Conservation (phyloP, 2,113 vertebrate species). For the Miniopterus natalensis region DNA sequence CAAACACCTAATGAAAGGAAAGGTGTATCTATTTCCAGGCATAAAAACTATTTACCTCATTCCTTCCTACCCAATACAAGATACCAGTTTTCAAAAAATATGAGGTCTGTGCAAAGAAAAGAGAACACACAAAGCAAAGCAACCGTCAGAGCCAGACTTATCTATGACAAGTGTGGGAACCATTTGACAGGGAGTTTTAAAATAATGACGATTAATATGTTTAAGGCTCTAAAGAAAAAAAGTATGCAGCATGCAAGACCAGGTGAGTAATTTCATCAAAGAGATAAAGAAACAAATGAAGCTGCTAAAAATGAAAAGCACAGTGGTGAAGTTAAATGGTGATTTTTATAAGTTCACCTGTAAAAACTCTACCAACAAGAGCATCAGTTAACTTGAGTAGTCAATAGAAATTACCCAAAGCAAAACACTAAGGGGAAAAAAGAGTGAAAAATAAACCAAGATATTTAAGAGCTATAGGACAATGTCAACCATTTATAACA, state of each 20-base stretch:
- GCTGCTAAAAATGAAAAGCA: slow-evolving; percentile 18
- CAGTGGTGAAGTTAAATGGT: not conserved
- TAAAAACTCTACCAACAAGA: not conserved
- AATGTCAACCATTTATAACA: not conserved
- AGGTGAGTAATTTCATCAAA: not conserved
- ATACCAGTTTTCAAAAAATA: not conserved
- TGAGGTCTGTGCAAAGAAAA: not conserved
- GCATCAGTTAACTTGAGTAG: not conserved
- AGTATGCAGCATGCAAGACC: not conserved
- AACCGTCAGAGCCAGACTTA: not conserved
- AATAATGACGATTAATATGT: not conserved
- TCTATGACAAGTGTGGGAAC: not conserved
- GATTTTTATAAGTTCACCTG: not conserved
- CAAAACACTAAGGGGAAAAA: not conserved
- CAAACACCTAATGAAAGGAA: slow-evolving; percentile 16
- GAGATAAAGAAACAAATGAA: slow-evolving; percentile 8
- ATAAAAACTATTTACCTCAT: not conserved
- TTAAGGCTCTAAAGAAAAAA: slow-evolving; percentile 9
- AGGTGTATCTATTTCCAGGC: not conserved
- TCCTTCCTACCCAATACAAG: not conserved
- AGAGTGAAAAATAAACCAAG: not conserved
- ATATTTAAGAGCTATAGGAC: not conserved
- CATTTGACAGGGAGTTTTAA: not conserved
- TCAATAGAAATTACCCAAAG: not conserved
- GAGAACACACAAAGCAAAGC: not conserved